phyloP scores from a whole-genome alignment of 2,888 invertebrate species.

The Phlogophora meticulosa region DNA sequence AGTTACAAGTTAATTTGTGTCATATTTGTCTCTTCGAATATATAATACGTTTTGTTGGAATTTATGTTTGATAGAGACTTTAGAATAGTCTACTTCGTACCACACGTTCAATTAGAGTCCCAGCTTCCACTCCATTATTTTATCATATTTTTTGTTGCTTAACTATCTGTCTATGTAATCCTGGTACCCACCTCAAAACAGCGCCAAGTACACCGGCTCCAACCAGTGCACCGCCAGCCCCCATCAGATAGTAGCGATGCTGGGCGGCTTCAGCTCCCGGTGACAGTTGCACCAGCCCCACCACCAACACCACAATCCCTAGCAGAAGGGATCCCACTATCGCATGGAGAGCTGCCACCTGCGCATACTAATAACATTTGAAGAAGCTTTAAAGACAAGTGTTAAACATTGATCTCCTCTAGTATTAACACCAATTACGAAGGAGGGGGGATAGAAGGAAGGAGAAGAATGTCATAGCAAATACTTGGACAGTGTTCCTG shows the following conservation, averaged over 20 bases:
- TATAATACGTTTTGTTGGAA: no score
- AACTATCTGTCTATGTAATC: constrained; percentile 9
- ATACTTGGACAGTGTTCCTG: constrained; percentile 36
- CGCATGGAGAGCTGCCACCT: constrained; percentile 94
- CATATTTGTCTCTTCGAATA: not conserved
- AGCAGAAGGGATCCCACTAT: constrained; percentile 94
- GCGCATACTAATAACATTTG: constrained; percentile 63
- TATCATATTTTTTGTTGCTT: not conserved
- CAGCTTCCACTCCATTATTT: not conserved
- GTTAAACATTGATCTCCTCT: constrained; percentile 61
- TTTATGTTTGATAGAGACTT: no score
- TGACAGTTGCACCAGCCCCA: constrained; percentile 94
- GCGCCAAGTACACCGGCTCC: constrained; percentile 92
- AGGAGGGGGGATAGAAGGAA: constrained; percentile 47
- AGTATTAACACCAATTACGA: constrained; percentile 54
- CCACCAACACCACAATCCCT: constrained; percentile 94
- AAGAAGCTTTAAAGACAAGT: constrained; percentile 56
- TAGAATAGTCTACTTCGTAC: no score
- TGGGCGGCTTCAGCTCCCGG: constrained; percentile 95
- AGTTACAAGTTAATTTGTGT: not conserved
- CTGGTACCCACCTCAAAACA: constrained; percentile 89
- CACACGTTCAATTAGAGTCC: no score
- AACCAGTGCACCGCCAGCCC: constrained; percentile 92
- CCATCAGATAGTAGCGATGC: constrained; percentile 93
- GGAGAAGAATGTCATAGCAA: constrained; percentile 48